Percentiles rank a stretch among this genome's conserved stretches.
Conservation (phyloP, 2,797 vertebrate genomes). For the Dendrocincla fuliginosa region DNA sequence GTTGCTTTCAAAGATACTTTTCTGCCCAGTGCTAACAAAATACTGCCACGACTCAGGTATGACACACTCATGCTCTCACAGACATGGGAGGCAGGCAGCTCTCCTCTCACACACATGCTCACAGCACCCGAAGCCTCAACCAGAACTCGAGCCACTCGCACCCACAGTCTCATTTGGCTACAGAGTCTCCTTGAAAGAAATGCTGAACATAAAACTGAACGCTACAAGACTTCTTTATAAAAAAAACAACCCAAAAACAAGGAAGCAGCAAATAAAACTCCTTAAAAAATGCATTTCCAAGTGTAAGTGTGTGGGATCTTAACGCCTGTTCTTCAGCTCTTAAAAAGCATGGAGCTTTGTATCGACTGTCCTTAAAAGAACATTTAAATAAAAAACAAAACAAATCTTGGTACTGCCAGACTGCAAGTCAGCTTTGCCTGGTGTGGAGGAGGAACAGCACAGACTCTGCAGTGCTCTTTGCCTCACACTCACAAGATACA, state of each 20-base stretch:
- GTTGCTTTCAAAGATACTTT: constrained; percentile 38
- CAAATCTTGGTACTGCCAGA: constrained; percentile 23
- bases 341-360: constrained; percentile 20
- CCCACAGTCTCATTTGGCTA: constrained; percentile 39
- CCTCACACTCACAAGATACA: constrained; percentile 59
- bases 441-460: constrained; percentile 41
- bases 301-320: constrained; percentile 1
- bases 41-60: constrained; percentile 35
- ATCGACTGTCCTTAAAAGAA: constrained; percentile 62
- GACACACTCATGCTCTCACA: not conserved
- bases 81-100: constrained; percentile 13
- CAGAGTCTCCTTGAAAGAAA: constrained; percentile 51
- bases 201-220: constrained; percentile 31
- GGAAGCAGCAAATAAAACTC: constrained; percentile 60
- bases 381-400: constrained; percentile 52
- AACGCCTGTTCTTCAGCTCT: constrained; percentile 50
- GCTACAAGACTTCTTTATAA: constrained; percentile 24
- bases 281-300: constrained; percentile 17
- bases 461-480: constrained; percentile 7
- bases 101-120: not conserved
- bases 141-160: not conserved
- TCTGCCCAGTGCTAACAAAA: constrained; percentile 41
- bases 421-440: constrained; percentile 47
- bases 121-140: not conserved
- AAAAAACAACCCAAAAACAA: not conserved